Base-by-base conservation (phyloP, 2,113 vertebrate genomes). In the Trichechus manatus region DNA sequence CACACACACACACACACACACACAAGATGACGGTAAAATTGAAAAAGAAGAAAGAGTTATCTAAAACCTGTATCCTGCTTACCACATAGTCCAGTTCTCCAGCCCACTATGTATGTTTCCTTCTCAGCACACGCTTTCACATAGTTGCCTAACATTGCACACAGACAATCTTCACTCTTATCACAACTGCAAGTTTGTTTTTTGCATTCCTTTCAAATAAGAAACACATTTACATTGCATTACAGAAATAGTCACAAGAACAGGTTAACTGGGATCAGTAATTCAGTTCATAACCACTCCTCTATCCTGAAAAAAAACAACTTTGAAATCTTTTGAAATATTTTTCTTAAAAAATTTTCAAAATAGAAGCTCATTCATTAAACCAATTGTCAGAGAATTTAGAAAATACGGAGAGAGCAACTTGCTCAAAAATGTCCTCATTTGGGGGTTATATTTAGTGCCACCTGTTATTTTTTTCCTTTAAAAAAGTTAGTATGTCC, bases 151-250 rank as follows among this genome's bases (percentile, higher is more conserved):
- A 98, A 87, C 68, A 95, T 36, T 3, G 97, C 96, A 59, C 98
- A 98, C 59, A 98, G 87, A 70, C 98, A 97, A 3, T 94, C 91
- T 19, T 95, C 36, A 33, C 87, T 91, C 5, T 97, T 84, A 87
- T 97, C 96, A 97, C 98, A 98, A 68, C 88, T 68, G 23, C 98
- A 98, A 13, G 97, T 98, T 5, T 96, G 96, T 47, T 75, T 96
- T 83, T 97, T 95, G 87, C 98, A 98, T 97, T 97, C 97, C 98
- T 98, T 94, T 84, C 92, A 97, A 94, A 95, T 63, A 86, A 96
- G 82, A 96, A 95, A 85, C 5, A 93, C 44, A 70, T 70, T 68
- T 50, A 42, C 29, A 74, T 85, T 86, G n/a, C 27, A 56, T 92
- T 39, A 64, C 27, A 44, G 82, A 87, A 36, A 87, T 74, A 87